These are phyloP conservation scores for Pagetopsis macropterus DNA, from an alignment of 2,797 vertebrate species.

Conservation along the genomic window DNA sequence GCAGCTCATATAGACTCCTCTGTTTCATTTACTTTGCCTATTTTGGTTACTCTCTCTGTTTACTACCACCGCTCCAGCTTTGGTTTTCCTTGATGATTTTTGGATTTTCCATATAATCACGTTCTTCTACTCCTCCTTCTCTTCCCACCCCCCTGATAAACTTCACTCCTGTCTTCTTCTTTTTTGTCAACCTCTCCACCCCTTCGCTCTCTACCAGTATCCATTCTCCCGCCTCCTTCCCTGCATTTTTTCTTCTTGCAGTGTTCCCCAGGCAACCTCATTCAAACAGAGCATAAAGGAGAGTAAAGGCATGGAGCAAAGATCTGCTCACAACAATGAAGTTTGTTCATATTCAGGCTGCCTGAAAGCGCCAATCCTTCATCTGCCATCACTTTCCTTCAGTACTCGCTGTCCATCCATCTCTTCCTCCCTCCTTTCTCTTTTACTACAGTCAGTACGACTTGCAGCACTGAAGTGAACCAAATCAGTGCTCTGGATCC, in stretches of 20 bases:
- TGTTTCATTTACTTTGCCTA: slow-evolving; percentile 76
- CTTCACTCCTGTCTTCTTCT: slow-evolving; percentile 57
- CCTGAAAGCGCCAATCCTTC: slow-evolving; percentile 68
- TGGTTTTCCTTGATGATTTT: slow-evolving; percentile 36
- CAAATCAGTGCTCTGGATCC: slow-evolving; percentile 48
- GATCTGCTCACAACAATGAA: slow-evolving; percentile 79
- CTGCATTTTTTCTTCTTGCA: slow-evolving; percentile 77
- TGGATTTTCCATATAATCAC: slow-evolving; percentile 46
- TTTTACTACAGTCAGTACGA: slow-evolving; percentile 33
- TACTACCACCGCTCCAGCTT: slow-evolving; percentile 37
- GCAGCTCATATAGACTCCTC: slow-evolving; percentile 76
- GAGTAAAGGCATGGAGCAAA: slow-evolving; percentile 76
- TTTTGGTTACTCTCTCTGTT: slow-evolving; percentile 62
- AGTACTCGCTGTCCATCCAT: slow-evolving; percentile 45
- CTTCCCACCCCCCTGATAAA: slow-evolving; percentile 52
- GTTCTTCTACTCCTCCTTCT: slow-evolving; percentile 29
- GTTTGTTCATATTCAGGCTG: slow-evolving; percentile 83
- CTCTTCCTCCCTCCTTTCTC: slow-evolving; percentile 30
- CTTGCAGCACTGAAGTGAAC: slow-evolving; percentile 51
- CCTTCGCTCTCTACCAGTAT: slow-evolving; percentile 57
- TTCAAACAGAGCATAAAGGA: slow-evolving; percentile 81
- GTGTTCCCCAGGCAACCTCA: slow-evolving; percentile 83
- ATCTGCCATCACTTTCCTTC: slow-evolving; percentile 53
- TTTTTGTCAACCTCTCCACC: slow-evolving; percentile 58
- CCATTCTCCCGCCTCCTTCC: slow-evolving; percentile 57